These are phyloP conservation scores for Napeogenes inachia DNA, from an alignment of 2,888 invertebrate genomes.

Conservation along the genomic window DNA sequence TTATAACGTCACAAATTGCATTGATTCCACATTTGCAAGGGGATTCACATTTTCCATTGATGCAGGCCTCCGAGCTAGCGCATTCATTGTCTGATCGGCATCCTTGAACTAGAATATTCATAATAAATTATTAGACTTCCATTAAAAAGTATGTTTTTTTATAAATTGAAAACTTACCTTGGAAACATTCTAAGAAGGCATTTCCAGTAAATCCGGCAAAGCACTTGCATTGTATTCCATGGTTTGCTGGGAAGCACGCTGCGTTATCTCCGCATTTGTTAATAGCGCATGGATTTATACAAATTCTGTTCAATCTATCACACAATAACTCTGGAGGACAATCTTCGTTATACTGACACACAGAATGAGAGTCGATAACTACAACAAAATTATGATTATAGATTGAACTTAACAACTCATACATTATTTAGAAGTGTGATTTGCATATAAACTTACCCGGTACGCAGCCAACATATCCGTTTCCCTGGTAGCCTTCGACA, in stretches of 20 bases:
- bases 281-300: conserved; percentile 88
- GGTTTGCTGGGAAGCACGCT: conserved; percentile 85
- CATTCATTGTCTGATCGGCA: conserved; percentile 86
- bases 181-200: conserved; percentile 83
- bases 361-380: conserved; percentile 57
- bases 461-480: conserved; percentile 88
- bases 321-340: conserved; percentile 92
- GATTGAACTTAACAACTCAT: not conserved
- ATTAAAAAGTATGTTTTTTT: no score
- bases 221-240: conserved; percentile 87
- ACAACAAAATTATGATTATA: conserved; percentile 37
- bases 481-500: conserved; percentile 90
- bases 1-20: conserved; percentile 88
- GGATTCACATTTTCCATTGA: conserved; percentile 85
- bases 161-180: conserved; percentile 59
- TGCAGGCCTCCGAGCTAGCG: conserved; percentile 84
- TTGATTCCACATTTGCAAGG: conserved; percentile 88
- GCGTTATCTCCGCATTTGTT: conserved; percentile 90
- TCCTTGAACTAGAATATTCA: conserved; percentile 76
- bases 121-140: conserved; percentile 6
- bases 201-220: conserved; percentile 85
- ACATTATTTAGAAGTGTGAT: conserved; percentile 6
- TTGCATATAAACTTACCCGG: conserved; percentile 76
- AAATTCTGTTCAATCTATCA: conserved; percentile 88
- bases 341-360: conserved; percentile 94